Base-by-base conservation (phyloP, 2,797 vertebrate species). In the Glossophaga mutica region DNA sequence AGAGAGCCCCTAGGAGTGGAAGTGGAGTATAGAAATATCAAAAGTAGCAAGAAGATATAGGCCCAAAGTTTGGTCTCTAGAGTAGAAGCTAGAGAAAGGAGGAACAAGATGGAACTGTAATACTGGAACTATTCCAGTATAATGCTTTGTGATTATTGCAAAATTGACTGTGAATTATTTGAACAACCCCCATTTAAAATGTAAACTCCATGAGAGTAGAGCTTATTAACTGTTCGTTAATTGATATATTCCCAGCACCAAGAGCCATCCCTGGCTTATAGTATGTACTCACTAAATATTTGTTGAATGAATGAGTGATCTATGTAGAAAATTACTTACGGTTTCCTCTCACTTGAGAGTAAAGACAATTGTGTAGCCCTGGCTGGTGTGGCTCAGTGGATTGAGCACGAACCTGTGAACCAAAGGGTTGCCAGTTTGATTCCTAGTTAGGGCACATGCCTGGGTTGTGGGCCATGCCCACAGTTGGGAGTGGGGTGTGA, bases 271-370 rank as follows among this genome's bases (percentile, higher is more conserved):
- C 39, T 48, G 34, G 32, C 21, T 86, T 55, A 67, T 70, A 68
- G 18, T 84, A 94, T 71, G 29, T 84, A 5, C 12, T 90, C 32
- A 89, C 37, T 90, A 62, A 88, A 89, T 52, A 83, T 85, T n/a
- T 96, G 39, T 87, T 93, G 52, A 96, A 90, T 90, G 52, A 92
- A 71, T 87, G n/a, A 95, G 88, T 96, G 32, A 82, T 52, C 50
- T 62, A 6, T 24, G 0, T 74, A 79, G 46, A 94, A 91, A 71
- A 55, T 78, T 92, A 88, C 50, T 79, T 94, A 46, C 71, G 6
- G 2, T 94, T 96, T 95, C 44, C 18, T 91, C 26, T 46, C 59
- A 91, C 48, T 42, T 65, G n/a, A 87, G 44, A 87, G 48, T 91
- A 84, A 85, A 93, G 71, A 77, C 78, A 78, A 71, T 71, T 52